Evolutionary conservation across 2,797 vertebrate species (phyloP).

Genomic region (Alectoris magna): DNA sequence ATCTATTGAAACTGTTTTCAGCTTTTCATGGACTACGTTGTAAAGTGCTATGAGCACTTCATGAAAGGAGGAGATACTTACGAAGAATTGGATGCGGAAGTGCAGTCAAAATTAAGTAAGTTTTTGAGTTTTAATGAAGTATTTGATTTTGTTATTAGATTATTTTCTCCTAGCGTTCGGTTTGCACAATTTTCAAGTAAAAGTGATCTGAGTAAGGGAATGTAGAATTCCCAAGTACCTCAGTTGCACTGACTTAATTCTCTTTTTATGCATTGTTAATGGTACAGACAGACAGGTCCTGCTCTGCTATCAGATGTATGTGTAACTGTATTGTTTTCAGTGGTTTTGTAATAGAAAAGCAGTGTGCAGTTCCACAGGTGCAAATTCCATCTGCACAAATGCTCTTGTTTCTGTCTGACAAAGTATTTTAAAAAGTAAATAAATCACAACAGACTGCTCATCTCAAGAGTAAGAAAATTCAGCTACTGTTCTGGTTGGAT

Average conservation of each 20-base stretch:
- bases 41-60: conserved; percentile 90
- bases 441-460: neutral
- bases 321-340: neutral
- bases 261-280: neutral
- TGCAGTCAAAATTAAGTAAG: conserved; percentile 89
- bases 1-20: conserved; percentile 57
- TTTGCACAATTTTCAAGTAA: neutral
- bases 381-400: neutral
- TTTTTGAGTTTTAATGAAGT: neutral
- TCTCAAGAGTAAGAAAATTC: neutral
- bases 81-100: conserved; percentile 86
- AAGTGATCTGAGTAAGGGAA: neutral
- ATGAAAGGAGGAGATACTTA: conserved; percentile 91
- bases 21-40: conserved; percentile 89
- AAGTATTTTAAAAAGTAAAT: neutral
- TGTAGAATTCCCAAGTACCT: neutral
- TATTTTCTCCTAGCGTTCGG: neutral
- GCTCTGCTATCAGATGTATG: neutral
- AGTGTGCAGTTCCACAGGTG: neutral
- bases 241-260: neutral
- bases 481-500: neutral
- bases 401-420: neutral
- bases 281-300: neutral
- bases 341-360: neutral
- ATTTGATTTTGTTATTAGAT: neutral